Evolutionary conservation across 2,113 vertebrate genomes (phyloP).

Genomic region (Neodon shergylaensis): DNA sequence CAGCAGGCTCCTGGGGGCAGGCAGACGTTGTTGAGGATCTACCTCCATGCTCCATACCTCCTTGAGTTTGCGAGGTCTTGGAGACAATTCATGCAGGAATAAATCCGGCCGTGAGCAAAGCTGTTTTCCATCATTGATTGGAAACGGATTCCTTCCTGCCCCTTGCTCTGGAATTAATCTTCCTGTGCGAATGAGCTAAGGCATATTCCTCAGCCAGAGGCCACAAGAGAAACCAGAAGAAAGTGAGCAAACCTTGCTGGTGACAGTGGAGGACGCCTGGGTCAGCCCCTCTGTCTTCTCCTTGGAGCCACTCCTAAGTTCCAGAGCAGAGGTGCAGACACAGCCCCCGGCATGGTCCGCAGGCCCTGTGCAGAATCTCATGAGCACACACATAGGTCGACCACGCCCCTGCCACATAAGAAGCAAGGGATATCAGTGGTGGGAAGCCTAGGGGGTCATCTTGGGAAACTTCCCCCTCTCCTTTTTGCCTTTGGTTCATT

Average conservation of each 20-base stretch:
- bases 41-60: not conserved
- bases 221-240: not conserved
- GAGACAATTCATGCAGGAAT: not conserved
- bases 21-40: not conserved
- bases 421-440: not conserved
- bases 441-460: not conserved
- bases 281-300: too few relatives aligned
- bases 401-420: not conserved
- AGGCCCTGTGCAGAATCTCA: not conserved
- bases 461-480: not conserved
- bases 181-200: constrained; percentile 9
- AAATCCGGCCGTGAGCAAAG: constrained; percentile 6
- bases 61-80: not conserved
- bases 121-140: constrained; percentile 59
- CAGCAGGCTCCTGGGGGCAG: not conserved
- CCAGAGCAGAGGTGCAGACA: not conserved
- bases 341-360: not conserved
- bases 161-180: constrained; percentile 62
- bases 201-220: not conserved
- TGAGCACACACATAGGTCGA: accelerated
- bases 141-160: constrained; percentile 49
- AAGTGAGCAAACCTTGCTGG: not conserved
- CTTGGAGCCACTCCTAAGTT: not conserved
- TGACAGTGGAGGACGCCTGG: not conserved
- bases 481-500: not conserved